A percentile compares a stretch with the other conserved stretches of the same genome.
phyloP scores from a whole-genome alignment of 1,140 invertebrate species.

The Drosophila pruinosa region DNA sequence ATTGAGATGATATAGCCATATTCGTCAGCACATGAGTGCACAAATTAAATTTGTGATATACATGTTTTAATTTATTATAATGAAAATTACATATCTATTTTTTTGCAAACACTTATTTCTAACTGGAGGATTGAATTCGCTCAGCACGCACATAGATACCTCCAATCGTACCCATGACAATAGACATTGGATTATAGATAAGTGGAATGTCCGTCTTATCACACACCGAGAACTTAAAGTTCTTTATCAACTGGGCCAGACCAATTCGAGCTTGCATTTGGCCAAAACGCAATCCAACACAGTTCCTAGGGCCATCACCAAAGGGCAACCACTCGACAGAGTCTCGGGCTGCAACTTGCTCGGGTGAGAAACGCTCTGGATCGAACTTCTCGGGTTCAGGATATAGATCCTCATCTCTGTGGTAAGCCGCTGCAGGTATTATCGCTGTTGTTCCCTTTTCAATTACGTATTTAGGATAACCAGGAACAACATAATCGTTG shows the following conservation, averaged over 20 bases:
- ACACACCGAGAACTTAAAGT: conserved; percentile 67
- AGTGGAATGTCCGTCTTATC: conserved; percentile 61
- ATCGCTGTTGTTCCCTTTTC: conserved; percentile 85
- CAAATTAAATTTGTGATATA: too few species aligned
- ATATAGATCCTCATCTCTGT: conserved; percentile 84
- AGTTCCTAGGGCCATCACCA: conserved; percentile 85
- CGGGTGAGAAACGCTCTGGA: conserved; percentile 85
- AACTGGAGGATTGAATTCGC: conserved; percentile 3
- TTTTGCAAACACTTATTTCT: background rate
- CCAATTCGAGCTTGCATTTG: conserved; percentile 82
- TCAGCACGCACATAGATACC: conserved; percentile 49
- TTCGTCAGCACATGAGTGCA: too few species aligned
- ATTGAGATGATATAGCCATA: too few species aligned
- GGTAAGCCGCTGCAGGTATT: conserved; percentile 85
- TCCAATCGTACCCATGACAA: conserved; percentile 43
- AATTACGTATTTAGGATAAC: conserved; percentile 85
- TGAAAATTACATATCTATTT: background rate
- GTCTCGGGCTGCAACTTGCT: conserved; percentile 81
- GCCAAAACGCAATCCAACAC: conserved; percentile 83
- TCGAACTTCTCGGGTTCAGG: conserved; percentile 85
- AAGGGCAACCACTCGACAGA: conserved; percentile 86
- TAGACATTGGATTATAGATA: conserved; percentile 42
- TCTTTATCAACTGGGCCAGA: conserved; percentile 77
- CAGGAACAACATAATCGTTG: conserved; percentile 85
- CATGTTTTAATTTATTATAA: too few species aligned